Evolutionary conservation across 2,797 vertebrate genomes (phyloP).

Genomic region (Sebastes ruberrimus): DNA sequence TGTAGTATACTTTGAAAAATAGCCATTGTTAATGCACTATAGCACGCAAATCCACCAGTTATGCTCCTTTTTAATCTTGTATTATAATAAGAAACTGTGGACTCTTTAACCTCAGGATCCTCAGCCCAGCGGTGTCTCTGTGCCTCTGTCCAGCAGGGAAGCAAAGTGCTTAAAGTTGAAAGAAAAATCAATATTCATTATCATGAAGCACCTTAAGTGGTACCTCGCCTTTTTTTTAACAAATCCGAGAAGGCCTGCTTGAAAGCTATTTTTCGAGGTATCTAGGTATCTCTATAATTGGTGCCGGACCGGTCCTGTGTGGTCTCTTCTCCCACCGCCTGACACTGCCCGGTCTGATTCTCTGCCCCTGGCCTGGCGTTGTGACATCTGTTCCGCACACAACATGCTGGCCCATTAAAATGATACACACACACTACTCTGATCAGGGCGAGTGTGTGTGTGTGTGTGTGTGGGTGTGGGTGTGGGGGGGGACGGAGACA

Average conservation of each 20-base stretch:
- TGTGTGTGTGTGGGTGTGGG: neutral
- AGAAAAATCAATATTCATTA: conserved; percentile 57
- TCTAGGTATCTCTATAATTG: conserved; percentile 51
- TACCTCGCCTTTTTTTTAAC: conserved; percentile 26
- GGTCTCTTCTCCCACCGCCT: conserved; percentile 22
- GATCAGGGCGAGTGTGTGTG: conserved; percentile 10
- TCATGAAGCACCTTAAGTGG: conserved; percentile 24
- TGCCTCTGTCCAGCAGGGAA: conserved; percentile 19
- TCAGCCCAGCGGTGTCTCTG: neutral
- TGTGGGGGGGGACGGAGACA: neutral
- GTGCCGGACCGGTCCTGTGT: neutral
- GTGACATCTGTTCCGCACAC: conserved; percentile 50
- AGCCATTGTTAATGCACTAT: neutral
- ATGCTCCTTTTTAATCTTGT: neutral
- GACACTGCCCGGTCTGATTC: conserved; percentile 14
- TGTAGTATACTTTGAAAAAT: neutral
- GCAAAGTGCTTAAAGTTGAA: conserved; percentile 40
- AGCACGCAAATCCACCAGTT: neutral
- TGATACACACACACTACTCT: conserved; percentile 14
- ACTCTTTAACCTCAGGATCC: conserved; percentile 15
- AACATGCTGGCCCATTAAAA: conserved; percentile 56
- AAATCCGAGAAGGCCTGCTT: conserved; percentile 21
- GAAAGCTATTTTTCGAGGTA: conserved; percentile 30
- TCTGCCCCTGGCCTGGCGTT: conserved; percentile 1
- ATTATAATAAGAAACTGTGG: neutral